These are phyloP conservation scores for Catharus bicknelli DNA, from an alignment of 2,113 vertebrate genomes.

Conservation along the genomic window DNA sequence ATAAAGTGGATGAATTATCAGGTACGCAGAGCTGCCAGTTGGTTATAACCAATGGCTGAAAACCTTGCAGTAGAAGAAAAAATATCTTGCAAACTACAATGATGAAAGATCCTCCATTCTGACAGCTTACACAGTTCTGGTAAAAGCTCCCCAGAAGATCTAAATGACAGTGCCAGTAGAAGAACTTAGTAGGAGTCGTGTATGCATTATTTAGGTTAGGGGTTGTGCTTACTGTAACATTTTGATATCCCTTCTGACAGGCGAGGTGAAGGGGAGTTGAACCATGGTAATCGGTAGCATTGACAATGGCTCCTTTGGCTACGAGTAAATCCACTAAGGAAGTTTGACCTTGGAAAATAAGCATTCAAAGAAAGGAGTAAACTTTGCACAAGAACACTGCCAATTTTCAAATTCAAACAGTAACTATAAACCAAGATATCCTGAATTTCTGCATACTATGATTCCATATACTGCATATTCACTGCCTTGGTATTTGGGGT, in stretches of 20 bases:
- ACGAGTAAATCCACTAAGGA: constrained; percentile 89
- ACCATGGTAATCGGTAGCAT: constrained; percentile 92
- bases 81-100: background rate
- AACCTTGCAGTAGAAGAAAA: background rate
- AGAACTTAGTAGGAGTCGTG: background rate
- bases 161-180: background rate
- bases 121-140: background rate
- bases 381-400: background rate
- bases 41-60: background rate
- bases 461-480: background rate
- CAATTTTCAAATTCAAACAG: background rate
- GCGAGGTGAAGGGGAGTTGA: constrained; percentile 92
- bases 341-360: constrained; percentile 81
- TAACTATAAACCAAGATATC: background rate
- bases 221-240: constrained; percentile 83
- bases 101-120: background rate
- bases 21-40: background rate
- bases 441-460: background rate
- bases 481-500: background rate
- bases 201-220: background rate
- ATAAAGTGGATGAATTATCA: background rate
- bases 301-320: constrained; percentile 87
- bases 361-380: background rate
- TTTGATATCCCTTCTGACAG: constrained; percentile 93
- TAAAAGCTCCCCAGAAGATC: background rate